Conservation (phyloP, 2,797 vertebrate species). For the Glyptemys insculpta region DNA sequence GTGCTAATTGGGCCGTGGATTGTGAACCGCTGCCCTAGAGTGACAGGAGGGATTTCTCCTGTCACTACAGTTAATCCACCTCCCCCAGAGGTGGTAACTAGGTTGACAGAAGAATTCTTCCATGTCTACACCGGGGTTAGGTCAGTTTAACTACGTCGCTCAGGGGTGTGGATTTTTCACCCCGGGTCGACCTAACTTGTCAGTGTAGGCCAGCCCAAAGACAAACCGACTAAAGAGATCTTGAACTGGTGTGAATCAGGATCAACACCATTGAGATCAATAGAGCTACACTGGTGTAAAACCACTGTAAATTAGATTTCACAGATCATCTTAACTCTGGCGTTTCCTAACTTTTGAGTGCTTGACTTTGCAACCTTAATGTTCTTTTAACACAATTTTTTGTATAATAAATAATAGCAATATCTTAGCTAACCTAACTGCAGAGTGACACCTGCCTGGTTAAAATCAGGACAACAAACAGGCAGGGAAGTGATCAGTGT, state of each 20-base stretch:
- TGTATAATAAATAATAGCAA: background rate
- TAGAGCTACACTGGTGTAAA: background rate
- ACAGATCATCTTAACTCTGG: background rate
- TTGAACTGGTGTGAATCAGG: background rate
- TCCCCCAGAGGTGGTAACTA: background rate
- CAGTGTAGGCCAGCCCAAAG: background rate
- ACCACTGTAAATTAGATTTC: background rate
- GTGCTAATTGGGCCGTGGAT: too few relatives aligned
- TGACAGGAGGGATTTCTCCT: background rate
- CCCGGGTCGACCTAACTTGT: background rate
- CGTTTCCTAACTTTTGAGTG: background rate
- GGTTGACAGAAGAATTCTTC: background rate
- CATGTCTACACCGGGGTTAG: background rate
- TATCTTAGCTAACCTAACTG: background rate
- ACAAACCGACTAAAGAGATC: background rate
- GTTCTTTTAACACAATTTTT: background rate
- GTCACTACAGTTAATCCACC: background rate
- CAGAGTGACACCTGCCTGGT: background rate
- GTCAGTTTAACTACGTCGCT: background rate
- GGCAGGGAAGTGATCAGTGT: background rate
- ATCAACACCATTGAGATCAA: background rate
- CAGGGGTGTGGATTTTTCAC: background rate
- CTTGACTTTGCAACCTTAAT: background rate
- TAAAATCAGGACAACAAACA: background rate
- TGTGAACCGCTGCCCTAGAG: too few relatives aligned